Percentiles rank a stretch among this genome's conserved stretches.
Conservation (phyloP, 1,140 invertebrate genomes). For the Phymorhynchus buccinoides region DNA sequence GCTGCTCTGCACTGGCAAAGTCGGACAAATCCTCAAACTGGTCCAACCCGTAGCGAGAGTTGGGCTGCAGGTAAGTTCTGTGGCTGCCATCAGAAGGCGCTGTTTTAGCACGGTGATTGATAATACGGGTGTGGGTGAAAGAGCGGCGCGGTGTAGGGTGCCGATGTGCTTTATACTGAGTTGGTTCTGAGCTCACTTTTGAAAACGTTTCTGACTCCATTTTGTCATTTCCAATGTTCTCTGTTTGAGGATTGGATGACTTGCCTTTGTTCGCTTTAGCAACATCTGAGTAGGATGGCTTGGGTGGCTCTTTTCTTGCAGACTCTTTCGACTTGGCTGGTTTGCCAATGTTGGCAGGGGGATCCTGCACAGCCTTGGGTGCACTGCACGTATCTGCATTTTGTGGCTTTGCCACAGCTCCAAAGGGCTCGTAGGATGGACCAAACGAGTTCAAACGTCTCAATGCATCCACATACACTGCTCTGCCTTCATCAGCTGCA, state of each 20-base stretch:
- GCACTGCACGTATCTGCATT: conserved; percentile 2
- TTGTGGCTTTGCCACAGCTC: conserved; percentile 35
- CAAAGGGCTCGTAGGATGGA: conserved; percentile 44
- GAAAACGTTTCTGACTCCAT: conserved; percentile 35
- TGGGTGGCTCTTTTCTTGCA: conserved; percentile 30
- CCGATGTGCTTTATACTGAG: neutral
- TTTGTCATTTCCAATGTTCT: conserved; percentile 21
- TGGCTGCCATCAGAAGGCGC: conserved; percentile 43
- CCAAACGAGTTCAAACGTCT: conserved; percentile 42
- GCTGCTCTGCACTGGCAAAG: conserved; percentile 19
- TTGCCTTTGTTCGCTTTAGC: conserved; percentile 52
- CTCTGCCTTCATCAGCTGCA: conserved; percentile 41
- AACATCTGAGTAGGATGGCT: conserved; percentile 59
- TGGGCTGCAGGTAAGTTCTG: conserved; percentile 52
- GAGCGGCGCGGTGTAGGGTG: neutral
- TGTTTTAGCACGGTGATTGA: conserved; percentile 22
- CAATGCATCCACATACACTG: conserved; percentile 45
- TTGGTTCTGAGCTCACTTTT: neutral
- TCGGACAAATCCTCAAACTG: conserved; percentile 54
- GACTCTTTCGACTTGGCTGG: conserved; percentile 15
- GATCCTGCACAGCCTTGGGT: neutral
- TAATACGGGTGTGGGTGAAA: neutral
- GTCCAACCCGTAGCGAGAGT: conserved; percentile 63
- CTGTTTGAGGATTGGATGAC: neutral
- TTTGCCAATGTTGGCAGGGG: neutral